Base-by-base conservation (phyloP, 1,140 invertebrate genomes). In the Drosophila rhopaloa region DNA sequence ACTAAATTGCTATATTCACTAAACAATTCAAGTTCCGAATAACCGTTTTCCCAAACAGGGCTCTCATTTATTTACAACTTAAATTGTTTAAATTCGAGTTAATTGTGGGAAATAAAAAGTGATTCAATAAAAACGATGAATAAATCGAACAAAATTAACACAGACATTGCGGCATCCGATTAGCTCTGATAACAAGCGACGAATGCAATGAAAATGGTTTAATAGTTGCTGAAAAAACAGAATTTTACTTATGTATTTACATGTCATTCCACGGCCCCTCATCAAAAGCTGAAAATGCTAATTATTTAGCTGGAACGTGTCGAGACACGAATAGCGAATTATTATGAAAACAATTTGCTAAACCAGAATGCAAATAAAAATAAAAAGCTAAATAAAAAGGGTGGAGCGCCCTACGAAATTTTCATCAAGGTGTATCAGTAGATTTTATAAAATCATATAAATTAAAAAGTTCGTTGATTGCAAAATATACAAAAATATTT, bases 231-330 rank as follows among this genome's bases (percentile, higher is more conserved):
- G 29, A 74, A 50, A 65, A 43, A 9, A 74, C 53, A 44, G 35
- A 65, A 58, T 54, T 76, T 76, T 76, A 76, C 59, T 76, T 66
- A 76, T 58, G 60, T 76, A 66, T 78, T 81, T 62, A 43, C 62
- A 57, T 46, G 51, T 11, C 46, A 32, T 47, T 53, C 43, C 46
- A 43, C 8, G 24, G 46, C 38, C 38, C 9, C 24, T 6, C 14
- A 13, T 46, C 16, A 19, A 56, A 53, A 58, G 61, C 43, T 41
- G n/a, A 70, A 47, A 81, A 74, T 66, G 70, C 56, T 71, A 78
- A 85, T 78, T 78, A 86, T 81, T 86, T 62, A 41, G 44, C 58
- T 48, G 27, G 66, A 63, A 85, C 81, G 81, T 85, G 81, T 67
- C 82, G 47, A 66, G 76, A 62, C 4, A 35, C 46, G 32, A 57